Conservation (phyloP, 2,888 invertebrate genomes). For the Pelosia muscerda region DNA sequence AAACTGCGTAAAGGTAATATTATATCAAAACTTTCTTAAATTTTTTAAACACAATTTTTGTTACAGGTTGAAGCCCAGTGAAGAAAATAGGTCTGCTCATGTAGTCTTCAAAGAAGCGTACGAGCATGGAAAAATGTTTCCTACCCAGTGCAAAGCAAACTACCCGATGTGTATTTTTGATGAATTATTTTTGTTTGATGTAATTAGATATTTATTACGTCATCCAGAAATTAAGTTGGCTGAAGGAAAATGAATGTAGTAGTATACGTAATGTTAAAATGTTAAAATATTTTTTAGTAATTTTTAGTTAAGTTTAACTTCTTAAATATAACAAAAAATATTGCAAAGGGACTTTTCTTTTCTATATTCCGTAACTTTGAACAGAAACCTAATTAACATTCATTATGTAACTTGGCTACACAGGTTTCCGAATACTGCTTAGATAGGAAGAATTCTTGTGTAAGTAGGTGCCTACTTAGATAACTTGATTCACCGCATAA, state of each 20-base stretch:
- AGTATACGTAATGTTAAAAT: background rate
- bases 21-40: background rate
- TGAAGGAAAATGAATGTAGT: slow-evolving; percentile 26
- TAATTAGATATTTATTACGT: slow-evolving; percentile 64
- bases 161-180: slow-evolving; percentile 69
- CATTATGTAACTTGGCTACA: background rate
- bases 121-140: slow-evolving; percentile 53
- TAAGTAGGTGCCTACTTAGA: no score
- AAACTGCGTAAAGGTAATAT: no score
- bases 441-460: background rate
- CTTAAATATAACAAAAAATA: background rate
- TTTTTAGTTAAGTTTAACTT: no score
- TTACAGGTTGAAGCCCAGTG: slow-evolving; percentile 67
- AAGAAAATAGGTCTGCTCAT: slow-evolving; percentile 62
- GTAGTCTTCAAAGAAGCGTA: slow-evolving; percentile 66
- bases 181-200: slow-evolving; percentile 60
- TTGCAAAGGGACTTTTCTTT: background rate
- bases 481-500: background rate
- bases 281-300: background rate
- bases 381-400: background rate
- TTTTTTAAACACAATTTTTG: slow-evolving; percentile 16
- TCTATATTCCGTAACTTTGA: no score
- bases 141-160: slow-evolving; percentile 57
- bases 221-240: slow-evolving; percentile 32
- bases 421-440: no score